Base-by-base conservation (phyloP, 2,888 invertebrate species). In the Chloromyia formosa region DNA sequence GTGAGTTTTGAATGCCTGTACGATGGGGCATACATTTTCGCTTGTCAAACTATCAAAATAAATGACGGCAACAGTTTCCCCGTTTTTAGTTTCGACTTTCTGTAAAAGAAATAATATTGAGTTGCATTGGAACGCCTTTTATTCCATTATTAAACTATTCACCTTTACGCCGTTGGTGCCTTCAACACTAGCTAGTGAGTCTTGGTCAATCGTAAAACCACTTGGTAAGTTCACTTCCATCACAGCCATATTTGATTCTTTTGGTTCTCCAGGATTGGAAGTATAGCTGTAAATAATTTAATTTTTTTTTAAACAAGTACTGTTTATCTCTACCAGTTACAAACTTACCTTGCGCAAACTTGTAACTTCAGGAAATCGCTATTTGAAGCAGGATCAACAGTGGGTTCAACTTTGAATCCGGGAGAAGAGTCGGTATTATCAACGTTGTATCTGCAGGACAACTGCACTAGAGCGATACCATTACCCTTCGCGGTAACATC, bases 211-310 rank as follows among this genome's bases (percentile, higher is more conserved):
- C 1, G 93, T 90, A 84, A 94, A 97, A 20, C 97, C 97, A 12
- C 96, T 96, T 0, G 97, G 96, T 76, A 97, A 87, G 78, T 91
- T 91, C 0, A 97, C 93, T 81, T 96, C 95, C 88, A 97, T 93
- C 0, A 97, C 92, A 9, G 95, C 94, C 91, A 97, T 93, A 79
- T 97, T 97, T 78, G 85, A 85, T 42, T 82, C 81, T 74, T 91
- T 90, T 40, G 81, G 78, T 77, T 82, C 83, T 14, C 82, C 83
- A 3, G 79, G 79, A 16, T 83, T 81, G 9, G 84, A 81, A 2
- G 83, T 81, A 73, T 83, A 85, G 60, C 84, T 82, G 12, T 1
- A 73, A 60, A 62, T 53, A 18, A 3, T 40, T 71, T 62, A 22
- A 10, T 56, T 18, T 56, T 20, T 3, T 54, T 7, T 54, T 58